Conservation (phyloP, 1,140 invertebrate genomes). For the Aradophagus sp. region DNA sequence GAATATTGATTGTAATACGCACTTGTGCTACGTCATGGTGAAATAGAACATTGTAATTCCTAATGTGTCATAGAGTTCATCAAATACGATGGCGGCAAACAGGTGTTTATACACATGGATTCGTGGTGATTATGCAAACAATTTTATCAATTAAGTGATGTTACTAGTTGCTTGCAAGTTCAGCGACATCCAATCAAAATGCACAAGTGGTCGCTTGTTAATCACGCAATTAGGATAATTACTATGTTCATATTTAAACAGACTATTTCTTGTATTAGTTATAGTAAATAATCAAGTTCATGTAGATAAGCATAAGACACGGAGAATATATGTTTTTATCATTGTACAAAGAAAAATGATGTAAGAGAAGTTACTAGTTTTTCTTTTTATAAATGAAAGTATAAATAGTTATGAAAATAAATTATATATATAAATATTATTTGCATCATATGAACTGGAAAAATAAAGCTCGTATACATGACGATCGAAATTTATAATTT, state of each 20-base stretch:
- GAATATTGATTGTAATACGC: slow-evolving; percentile 46
- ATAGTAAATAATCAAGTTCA: not conserved
- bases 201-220: slow-evolving; percentile 26
- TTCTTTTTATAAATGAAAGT: no score
- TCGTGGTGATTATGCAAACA: slow-evolving; percentile 52
- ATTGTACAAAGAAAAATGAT: no score
- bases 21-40: slow-evolving; percentile 42
- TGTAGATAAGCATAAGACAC: not conserved
- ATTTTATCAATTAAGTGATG: slow-evolving; percentile 48
- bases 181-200: slow-evolving; percentile 38
- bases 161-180: slow-evolving; percentile 30
- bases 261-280: slow-evolving; percentile 11
- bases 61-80: slow-evolving; percentile 51
- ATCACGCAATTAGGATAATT: slow-evolving; percentile 41
- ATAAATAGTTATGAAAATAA: no score
- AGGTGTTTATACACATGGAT: slow-evolving; percentile 43
- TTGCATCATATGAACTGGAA: no score
- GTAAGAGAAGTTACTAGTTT: no score
- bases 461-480: no score
- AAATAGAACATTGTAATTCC: slow-evolving; percentile 44
- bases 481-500: no score
- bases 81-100: slow-evolving; percentile 40
- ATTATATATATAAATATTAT: no score
- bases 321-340: no score
- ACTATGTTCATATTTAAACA: slow-evolving; percentile 20